Evolutionary conservation across 2,113 vertebrate genomes (phyloP), one percentile per base, ranked within the genome.

Genomic region (Takifugu bimaculatus): DNA sequence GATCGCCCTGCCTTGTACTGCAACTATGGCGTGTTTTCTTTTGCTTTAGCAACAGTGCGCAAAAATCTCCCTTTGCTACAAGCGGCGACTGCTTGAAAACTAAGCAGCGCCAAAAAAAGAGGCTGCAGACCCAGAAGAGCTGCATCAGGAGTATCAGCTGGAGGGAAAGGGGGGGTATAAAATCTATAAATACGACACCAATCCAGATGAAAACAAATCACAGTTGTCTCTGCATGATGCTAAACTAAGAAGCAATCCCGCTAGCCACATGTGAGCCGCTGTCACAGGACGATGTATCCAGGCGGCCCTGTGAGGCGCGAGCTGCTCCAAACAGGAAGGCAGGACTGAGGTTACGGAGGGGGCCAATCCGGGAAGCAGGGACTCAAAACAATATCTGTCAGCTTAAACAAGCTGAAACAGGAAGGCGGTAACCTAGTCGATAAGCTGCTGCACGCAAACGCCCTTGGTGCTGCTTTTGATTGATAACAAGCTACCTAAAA

Each of bases 301-400:
- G 62, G 68, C 50, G 44, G 65, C 57, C 47, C 66, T 52, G 52
- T 2, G 59, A 77, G 58, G 29, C 57, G 50, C n/a, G 45, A 72
- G 52, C 68, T 49, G 57, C 39, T 74, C 75, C 79, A 74, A 74
- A 87, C 85, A 87, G 87, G 85, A 87, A 86, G 56, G 43, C 44
- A 26, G 63, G 62, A 32, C 64, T 60, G n/a, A 65, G 65, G 45
- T 74, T 54, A 28, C 15, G 39, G 64, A 65, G 58, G 32, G 83
- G 68, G 27, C 62, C 59, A 59, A 54, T 53, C 48, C 20, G 55
- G 20, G 20, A 20, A 20, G 20, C 20, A 20, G 20, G 20, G 20
- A 20, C 20, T 20, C 50, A n/a, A 25, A 77, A 85, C 76, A 73
- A 72, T 64, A 80, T 82, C 63, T 59, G 29, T n/a, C 13, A 65